Evolutionary conservation across 2,888 invertebrate species (phyloP), one percentile per base, ranked within the genome.

Genomic region (Melieria picta): DNA sequence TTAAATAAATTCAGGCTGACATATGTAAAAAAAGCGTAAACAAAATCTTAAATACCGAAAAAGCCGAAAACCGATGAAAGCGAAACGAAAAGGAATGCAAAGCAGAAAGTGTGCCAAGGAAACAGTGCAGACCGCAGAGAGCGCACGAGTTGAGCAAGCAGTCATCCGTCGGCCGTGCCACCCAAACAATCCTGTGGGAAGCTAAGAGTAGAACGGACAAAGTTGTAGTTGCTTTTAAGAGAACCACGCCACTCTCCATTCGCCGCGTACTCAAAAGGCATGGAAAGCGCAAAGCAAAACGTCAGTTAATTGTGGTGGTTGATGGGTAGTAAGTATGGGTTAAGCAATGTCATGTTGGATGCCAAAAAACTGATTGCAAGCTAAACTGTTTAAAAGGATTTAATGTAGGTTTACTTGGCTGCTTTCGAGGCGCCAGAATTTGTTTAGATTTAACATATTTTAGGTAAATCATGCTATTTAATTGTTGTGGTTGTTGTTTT

Each of bases 11-110:
- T 80, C 76, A 72, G 75, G 76, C 79, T 78, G 79, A 79, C 82
- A 80, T 79, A 80, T 81, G 80, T 79, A 80, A 74, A 76, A 76
- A 79, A 80, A 77, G 80, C 80, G 81, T 82, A 80, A 82, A 82
- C 79, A 80, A 77, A 63, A 72, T 58, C 72, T 71, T 66, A 76
- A 78, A 75, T 75, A 73, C 65, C 52, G 10, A 52, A 65, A 52
- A 72, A 50, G 5, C 52, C 52, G 52, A 52, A 52, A 52, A 52
- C 4, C 57, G 9, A 16, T 60, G 60, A 62, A 69, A 62, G 45
- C 62, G 43, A 30, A n/a, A 50, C 55, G 50, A 68, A 11, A 30
- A 42, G 42, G 45, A 55, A 46, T 13, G 46, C 62, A 13, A 52
- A n/a, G 52, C 11, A 6, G 52, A 52, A 11, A 13, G 6, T 13